These are phyloP conservation scores for Phacellophora camtschatica DNA, from an alignment of 30 jellyfish, hydroid and myxozoan genomes.

Conservation along the genomic window DNA sequence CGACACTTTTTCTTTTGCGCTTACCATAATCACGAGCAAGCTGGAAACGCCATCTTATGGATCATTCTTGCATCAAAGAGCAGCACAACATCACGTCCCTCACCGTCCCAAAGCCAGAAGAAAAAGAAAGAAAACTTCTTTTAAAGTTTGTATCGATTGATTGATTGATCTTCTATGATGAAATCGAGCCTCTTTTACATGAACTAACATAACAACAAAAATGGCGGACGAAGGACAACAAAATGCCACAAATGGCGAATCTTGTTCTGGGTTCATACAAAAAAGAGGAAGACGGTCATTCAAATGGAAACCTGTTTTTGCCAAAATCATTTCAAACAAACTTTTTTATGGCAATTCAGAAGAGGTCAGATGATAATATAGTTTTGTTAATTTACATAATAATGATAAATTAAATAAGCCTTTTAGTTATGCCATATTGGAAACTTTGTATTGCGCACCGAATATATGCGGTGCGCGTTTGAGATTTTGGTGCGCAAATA, in stretches of 20 bases:
- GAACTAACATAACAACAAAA: not conserved
- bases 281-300: constrained; percentile 55
- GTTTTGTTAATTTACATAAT: not conserved
- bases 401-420: not conserved
- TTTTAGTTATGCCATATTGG: not conserved
- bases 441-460: no score
- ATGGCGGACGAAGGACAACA: not conserved
- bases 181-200: not conserved
- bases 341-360: constrained; percentile 33
- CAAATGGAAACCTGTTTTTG: constrained; percentile 54
- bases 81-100: no score
- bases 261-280: constrained; percentile 29
- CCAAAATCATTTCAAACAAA: not conserved
- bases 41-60: no score
- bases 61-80: no score
- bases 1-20: no score
- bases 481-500: no score
- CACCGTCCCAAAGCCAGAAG: no score
- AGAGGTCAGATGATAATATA: not conserved
- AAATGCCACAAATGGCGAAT: not conserved
- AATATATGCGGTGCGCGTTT: no score
- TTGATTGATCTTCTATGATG: no score
- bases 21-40: no score
- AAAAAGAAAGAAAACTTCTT: no score
- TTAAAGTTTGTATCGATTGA: no score